Base-by-base conservation (phyloP, 1,140 invertebrate species). In the Acromyrmex echinatior region DNA sequence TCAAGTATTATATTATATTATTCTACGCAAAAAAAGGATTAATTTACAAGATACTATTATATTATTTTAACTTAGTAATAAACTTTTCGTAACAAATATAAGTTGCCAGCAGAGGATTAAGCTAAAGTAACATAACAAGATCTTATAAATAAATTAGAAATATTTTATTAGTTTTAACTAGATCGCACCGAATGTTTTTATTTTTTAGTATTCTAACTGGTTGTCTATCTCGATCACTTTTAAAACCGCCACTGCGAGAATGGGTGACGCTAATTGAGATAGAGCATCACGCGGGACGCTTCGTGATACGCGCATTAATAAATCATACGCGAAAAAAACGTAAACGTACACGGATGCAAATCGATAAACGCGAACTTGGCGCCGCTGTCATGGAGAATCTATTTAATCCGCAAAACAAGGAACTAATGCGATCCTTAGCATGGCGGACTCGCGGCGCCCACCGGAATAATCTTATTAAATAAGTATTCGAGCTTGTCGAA, bases 221-320 rank as follows among this genome's bases (percentile, higher is more conserved):
- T 68, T n/a, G 56, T 2, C 58, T 18, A 62, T 62, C 56, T 62
- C 68, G 56, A 84, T 84, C 80, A 84, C 39, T 84, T 82, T 82
- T 82, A 49, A 84, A 84, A 14, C 56, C 56, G 14, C 70, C 28
- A 10, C 53, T 31, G 66, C 35, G 56, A 82, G 25, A 82, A 25
- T 21, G 25, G 80, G 39, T 84, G 80, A 84, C 80, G 56, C 60
- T 84, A 84, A 84, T 84, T 84, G 80, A 84, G 80, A 84, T 70
- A 56, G 73, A 84, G 70, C 73, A 84, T 76, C 70, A 73, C 45
- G 68, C 68, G 35, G 70, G 45, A 73, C 51, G 53, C 68, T 25
- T 74, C 66, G 56, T 21, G 39, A 56, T 62, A 49, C 25, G 80
- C 39, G 39, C 70, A 74, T 84, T 84, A 84, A 84, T 84, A 84